Evolutionary conservation across 1,140 invertebrate genomes (phyloP).

Genomic region (Bombus pascuorum): DNA sequence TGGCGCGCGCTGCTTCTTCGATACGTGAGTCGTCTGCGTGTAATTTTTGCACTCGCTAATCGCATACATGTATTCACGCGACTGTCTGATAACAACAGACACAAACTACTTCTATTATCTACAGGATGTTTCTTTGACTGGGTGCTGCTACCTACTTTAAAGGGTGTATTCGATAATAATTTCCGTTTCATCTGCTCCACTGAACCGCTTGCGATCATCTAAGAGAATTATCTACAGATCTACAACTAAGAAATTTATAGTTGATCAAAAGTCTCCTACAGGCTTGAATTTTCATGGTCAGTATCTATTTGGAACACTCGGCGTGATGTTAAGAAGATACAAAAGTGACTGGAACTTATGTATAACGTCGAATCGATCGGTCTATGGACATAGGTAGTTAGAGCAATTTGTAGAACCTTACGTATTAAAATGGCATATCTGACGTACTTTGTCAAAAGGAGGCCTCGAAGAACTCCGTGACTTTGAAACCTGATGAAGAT

Average conservation of each 20-base stretch:
- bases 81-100: conserved; percentile 8
- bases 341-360: neutral
- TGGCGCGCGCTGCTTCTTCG: conserved; percentile 11
- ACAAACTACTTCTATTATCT: neutral
- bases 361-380: no score
- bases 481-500: no score
- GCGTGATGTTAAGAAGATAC: neutral
- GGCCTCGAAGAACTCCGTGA: no score
- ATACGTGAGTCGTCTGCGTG: conserved; percentile 22
- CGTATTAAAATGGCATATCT: neutral
- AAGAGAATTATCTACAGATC: neutral
- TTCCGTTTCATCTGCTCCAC: neutral
- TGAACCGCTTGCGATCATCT: neutral
- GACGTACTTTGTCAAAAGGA: no score
- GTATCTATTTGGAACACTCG: neutral
- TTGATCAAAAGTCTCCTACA: neutral
- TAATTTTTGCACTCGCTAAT: conserved; percentile 9
- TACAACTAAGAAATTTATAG: neutral
- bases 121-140: neutral
- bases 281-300: neutral
- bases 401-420: neutral
- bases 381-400: no score
- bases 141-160: no score
- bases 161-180: neutral
- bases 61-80: conserved; percentile 32